Base-by-base conservation (phyloP, 2,113 vertebrate species). In the Coturnix japonica region DNA sequence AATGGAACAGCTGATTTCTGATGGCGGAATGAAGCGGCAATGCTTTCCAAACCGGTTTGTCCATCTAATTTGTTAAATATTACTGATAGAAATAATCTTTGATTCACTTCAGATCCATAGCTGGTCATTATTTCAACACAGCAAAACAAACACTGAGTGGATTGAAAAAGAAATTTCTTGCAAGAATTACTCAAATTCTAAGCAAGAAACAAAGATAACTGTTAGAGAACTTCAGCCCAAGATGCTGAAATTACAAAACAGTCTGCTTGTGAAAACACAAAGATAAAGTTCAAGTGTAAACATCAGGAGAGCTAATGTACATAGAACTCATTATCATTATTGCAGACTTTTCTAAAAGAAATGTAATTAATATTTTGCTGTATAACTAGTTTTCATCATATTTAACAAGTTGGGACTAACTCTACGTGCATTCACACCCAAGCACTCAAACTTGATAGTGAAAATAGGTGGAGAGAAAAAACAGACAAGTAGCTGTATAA, bases 51-150 rank as follows among this genome's bases (percentile, higher is more conserved):
- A 28, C 14, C 7, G 13, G 26, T 65, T 54, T 14, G 11, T 28
- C 46, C n/a, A 46, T 26, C 69, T 69, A 35, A n/a, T 65, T 51
- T 65, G 19, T 63, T 70, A 51, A 49, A 49, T 44, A 59, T 81
- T 86, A 12, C 74, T 65, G 51, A 81, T 60, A 80, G 30, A 92
- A 74, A 23, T 89, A 72, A 87, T 61, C 39, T 61, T 85, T 82
- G 76, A 69, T 81, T 91, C 57, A 82, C 39, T 80, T 66, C 39
- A 79, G 80, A 87, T 87, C 66, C 85, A 80, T 85, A 82, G 70
- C 74, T 67, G 35, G 51, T 75, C 85, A 79, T 47, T 67, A 53
- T 47, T 89, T 89, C 54, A 46, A 80, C 0, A 6, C 9, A 41
- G 73, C 3, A 41, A 71, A 57, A 74, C 73, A 78, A 77, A 7